Evolutionary conservation across 2,888 invertebrate genomes (phyloP).

Genomic region (Rambutsinella grinnellia): DNA sequence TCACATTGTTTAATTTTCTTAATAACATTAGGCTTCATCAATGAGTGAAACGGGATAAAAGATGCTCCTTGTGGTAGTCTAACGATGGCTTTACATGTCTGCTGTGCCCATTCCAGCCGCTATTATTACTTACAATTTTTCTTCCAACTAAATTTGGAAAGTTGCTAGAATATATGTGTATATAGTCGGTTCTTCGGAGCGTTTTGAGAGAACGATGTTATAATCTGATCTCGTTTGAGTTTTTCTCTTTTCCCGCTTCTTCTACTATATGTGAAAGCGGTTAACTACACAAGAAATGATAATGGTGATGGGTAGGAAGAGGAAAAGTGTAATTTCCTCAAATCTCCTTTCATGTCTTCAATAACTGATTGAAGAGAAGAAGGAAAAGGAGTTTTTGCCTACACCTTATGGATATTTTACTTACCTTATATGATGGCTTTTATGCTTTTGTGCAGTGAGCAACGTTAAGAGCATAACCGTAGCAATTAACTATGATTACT

Average conservation of each 20-base stretch:
- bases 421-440: neutral
- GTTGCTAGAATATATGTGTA: too few relatives aligned
- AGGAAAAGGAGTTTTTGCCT: neutral
- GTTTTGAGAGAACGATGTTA: neutral
- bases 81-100: neutral
- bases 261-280: neutral
- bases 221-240: neutral
- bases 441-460: neutral
- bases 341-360: slow-evolving; percentile 33
- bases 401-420: neutral
- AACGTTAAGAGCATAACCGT: slow-evolving; percentile 18
- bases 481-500: slow-evolving; percentile 28
- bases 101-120: neutral
- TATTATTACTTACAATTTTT: neutral
- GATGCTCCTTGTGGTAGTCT: slow-evolving; percentile 15
- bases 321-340: slow-evolving; percentile 42
- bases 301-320: slow-evolving; percentile 27
- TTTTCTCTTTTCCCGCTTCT: neutral
- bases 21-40: slow-evolving; percentile 34
- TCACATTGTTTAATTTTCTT: slow-evolving; percentile 48
- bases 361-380: slow-evolving; percentile 19
- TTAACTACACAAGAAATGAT: slow-evolving; percentile 30
- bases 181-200: too few relatives aligned
- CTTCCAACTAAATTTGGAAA: neutral
- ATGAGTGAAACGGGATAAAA: slow-evolving; percentile 30